Base-by-base conservation (phyloP, 2,113 vertebrate genomes). In the Tenebrosternarchus preto region DNA sequence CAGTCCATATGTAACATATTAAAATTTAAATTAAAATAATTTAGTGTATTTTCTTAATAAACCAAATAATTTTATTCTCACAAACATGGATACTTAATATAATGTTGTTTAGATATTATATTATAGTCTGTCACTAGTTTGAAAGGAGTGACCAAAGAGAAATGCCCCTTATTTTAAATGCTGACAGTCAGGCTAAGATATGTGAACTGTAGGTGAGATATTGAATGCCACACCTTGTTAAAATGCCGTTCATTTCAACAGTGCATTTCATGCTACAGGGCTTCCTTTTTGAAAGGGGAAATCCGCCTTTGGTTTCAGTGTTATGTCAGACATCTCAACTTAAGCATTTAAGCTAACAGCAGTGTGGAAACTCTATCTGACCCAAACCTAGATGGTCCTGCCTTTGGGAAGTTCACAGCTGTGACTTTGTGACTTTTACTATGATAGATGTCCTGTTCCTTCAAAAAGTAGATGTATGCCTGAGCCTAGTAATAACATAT, bases 241-340 rank as follows among this genome's bases (percentile, higher is more conserved):
- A 59, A 75, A 75, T 82, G 25, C 20, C 36, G n/a, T 11, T 33
- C 24, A 77, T 71, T 63, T 83, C 22, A 77, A 68, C 63, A 83
- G 70, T 59, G 60, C 78, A 64, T 61, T 71, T 63, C 19, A 60
- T 64, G 22, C 39, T 74, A 20, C 59, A 55, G 66, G 33, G 46
- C 19, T 85, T 64, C 71, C 59, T 61, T 8, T 56, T 22, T 46
- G 19, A 66, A 61, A 53, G 33, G 25, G 19, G 43, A 70, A 64
- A 56, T 22, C 43, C 50, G 57, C 39, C 36, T 76, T 73, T 69
- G 53, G 77, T 74, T 80, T 86, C 75, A 85, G 57, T 82, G 87
- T 85, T 78, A 85, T 78, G 71, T 82, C 73, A 77, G 84, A 46
- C 71, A 61, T 74, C 75, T 31, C 22, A 69, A 81, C 39, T 39